Evolutionary conservation across 2,113 vertebrate genomes (phyloP).

Genomic region (Daboia siamensis): DNA sequence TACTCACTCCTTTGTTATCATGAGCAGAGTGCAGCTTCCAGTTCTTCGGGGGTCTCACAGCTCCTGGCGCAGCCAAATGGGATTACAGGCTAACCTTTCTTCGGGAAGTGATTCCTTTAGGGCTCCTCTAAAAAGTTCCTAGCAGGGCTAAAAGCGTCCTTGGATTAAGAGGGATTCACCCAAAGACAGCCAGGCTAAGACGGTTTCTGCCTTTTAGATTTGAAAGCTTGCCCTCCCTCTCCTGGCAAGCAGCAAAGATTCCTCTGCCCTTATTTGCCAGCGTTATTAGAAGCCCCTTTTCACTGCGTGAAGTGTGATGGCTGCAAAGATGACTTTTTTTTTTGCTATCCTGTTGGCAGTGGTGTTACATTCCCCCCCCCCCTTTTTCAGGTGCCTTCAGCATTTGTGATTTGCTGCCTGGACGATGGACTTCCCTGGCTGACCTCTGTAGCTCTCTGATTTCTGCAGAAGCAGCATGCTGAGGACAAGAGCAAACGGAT

Average conservation of each 20-base stretch:
- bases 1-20: conserved; percentile 2
- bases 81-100: conserved; percentile 31
- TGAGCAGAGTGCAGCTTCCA: neutral
- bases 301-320: too few relatives aligned
- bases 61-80: conserved; percentile 8
- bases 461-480: neutral
- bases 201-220: neutral
- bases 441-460: neutral
- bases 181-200: neutral
- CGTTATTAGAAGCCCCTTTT: neutral
- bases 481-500: too few relatives aligned
- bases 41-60: neutral
- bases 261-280: neutral
- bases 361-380: neutral
- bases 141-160: conserved; percentile 2
- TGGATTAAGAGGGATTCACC: neutral
- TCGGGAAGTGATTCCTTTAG: conserved; percentile 42
- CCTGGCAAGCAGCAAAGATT: neutral
- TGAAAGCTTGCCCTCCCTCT: neutral
- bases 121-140: conserved; percentile 43
- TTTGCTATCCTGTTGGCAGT: neutral
- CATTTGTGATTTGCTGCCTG: neutral
- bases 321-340: neutral
- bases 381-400: neutral
- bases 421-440: neutral